Evolutionary conservation across 2,888 invertebrate species (phyloP), one percentile per base, ranked within the genome.

Genomic region (Scaptomyza tumidula): DNA sequence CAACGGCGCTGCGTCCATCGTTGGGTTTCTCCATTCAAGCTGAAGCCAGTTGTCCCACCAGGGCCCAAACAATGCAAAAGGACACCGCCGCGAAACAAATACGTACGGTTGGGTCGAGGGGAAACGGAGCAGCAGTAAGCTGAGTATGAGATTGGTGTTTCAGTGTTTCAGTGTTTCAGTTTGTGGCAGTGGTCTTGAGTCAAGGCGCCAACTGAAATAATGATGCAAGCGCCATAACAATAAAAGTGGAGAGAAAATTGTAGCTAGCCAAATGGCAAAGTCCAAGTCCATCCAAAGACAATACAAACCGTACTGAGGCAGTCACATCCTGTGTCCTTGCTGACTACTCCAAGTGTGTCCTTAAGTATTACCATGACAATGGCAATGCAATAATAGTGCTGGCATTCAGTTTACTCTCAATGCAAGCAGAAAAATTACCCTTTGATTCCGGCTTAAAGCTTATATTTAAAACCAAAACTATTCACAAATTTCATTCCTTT

Each of bases 171-270:
- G 35, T 37, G 52, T 29, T 48, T 37, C 55, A 52, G 54, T 24
- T 53, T 55, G 45, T 35, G 45, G 37, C 63, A 60, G 46, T 60
- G 53, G 45, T 43, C 31, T 16, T 41, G 63, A 68, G 73, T 65
- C 78, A 76, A 78, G 85, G 80, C 85, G 82, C 87, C 85, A 87
- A 85, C 80, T 78, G 80, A 82, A 86, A 84, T 86, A 86, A 84
- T 84, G 82, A 84, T 86, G 80, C 82, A 84, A 73, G 80, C 73
- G 66, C 80, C 78, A 84, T 81, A 86, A 85, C 80, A 82, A 85
- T 86, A 85, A 86, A 81, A 84, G 78, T 64, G 70, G 54, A 56
- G 58, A 60, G 62, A 62, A 73, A 70, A 48, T 61, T 58, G 64
- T 31, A 54, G 56, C 48, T 41, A 5, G 33, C 35, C 57, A 65